phyloP scores from a whole-genome alignment of 2,888 invertebrate genomes.

The Kryphioiulus occultus region DNA sequence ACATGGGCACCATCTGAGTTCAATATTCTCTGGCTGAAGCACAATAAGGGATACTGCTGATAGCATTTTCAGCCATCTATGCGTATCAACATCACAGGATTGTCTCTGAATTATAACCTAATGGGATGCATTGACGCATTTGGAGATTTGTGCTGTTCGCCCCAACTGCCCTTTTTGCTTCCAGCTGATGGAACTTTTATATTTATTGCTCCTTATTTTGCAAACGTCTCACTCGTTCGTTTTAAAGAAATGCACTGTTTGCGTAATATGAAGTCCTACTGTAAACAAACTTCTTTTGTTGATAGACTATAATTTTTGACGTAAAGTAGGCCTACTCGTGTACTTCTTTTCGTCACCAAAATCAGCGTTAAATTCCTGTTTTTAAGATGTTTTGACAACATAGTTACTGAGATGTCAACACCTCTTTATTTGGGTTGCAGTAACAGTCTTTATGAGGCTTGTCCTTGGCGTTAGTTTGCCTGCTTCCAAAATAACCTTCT shows the following conservation, averaged over 20 bases:
- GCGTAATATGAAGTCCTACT: neutral
- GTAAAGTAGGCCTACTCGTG: neutral
- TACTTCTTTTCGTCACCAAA: neutral
- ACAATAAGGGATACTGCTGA: neutral
- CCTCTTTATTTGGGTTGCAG: no score
- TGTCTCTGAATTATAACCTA: neutral
- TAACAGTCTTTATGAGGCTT: no score
- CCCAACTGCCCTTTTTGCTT: neutral
- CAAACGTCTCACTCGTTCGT: neutral
- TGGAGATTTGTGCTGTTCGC: neutral
- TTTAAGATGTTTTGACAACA: neutral
- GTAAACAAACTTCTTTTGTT: neutral
- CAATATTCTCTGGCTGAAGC: neutral
- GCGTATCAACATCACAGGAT: neutral
- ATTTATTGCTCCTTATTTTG: neutral
- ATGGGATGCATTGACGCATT: neutral
- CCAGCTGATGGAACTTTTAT: neutral
- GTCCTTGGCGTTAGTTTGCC: no score
- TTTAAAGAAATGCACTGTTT: neutral
- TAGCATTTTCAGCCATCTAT: conserved; percentile 5
- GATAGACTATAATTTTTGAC: neutral
- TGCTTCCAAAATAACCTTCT: no score
- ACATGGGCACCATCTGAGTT: neutral
- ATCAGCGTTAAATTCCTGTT: neutral
- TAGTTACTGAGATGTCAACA: no score